A percentile compares a stretch with the other conserved stretches of the same genome.
These are phyloP conservation scores for Oreochromis niloticus DNA, from an alignment of 2,113 vertebrate genomes.

Conservation along the genomic window DNA sequence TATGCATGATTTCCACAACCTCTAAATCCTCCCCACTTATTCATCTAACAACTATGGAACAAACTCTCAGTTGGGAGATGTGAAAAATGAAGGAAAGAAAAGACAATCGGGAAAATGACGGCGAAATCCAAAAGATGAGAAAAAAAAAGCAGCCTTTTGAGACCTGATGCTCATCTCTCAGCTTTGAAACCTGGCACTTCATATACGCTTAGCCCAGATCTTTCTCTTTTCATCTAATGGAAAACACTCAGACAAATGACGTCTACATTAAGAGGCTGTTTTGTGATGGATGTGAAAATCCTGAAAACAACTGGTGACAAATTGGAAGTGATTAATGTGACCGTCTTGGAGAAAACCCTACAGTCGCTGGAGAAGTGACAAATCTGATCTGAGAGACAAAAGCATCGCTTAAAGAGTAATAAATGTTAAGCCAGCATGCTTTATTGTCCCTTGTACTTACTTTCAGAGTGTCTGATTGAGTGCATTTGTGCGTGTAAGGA, in stretches of 20 bases:
- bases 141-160: not conserved
- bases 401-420: not conserved
- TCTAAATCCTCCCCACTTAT: slow-evolving; percentile 9
- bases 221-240: slow-evolving; percentile 37
- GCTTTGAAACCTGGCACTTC: slow-evolving; percentile 21
- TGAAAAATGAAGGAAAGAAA: slow-evolving; percentile 25
- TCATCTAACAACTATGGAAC: slow-evolving; percentile 19
- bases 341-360: slow-evolving; percentile 1
- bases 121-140: not conserved
- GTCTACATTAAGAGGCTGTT: slow-evolving; percentile 24
- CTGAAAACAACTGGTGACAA: slow-evolving; percentile 33
- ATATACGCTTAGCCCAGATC: slow-evolving; percentile 28
- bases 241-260: slow-evolving; percentile 41
- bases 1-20: slow-evolving; percentile 26
- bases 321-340: slow-evolving; percentile 41
- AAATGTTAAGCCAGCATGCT: not conserved
- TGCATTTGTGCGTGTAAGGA: not conserved
- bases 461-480: not conserved
- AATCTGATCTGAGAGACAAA: slow-evolving; percentile 19
- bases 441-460: not conserved
- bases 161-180: slow-evolving; percentile 12
- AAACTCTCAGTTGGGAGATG: slow-evolving; percentile 16
- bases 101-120: slow-evolving; percentile 1
- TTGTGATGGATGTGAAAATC: slow-evolving; percentile 43
- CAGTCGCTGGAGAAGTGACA: not conserved